A percentile compares a stretch with the other conserved stretches of the same genome.
Evolutionary conservation across 2,113 vertebrate genomes (phyloP).

Genomic region (Bos javanicus): DNA sequence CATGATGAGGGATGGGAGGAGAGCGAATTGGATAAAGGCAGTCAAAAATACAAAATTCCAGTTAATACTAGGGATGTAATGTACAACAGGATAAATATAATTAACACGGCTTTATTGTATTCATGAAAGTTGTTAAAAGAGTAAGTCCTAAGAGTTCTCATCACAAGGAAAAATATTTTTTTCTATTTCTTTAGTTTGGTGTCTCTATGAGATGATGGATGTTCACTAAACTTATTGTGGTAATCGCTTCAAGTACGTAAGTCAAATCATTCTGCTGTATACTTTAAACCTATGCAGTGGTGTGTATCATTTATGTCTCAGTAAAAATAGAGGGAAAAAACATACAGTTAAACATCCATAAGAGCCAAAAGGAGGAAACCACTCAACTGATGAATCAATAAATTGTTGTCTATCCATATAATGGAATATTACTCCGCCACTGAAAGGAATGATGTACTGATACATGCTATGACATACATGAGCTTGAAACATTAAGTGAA

Average conservation of each 20-base stretch:
- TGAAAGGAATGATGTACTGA: not conserved
- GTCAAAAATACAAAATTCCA: not conserved
- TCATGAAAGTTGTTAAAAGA: not conserved
- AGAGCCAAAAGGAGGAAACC: not conserved
- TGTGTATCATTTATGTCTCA: not conserved
- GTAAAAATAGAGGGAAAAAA: not conserved
- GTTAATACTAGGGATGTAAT: not conserved
- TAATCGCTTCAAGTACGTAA: not conserved
- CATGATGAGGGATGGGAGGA: not conserved
- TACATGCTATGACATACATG: too few species aligned
- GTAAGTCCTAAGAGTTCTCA: not conserved
- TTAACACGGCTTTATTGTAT: not conserved
- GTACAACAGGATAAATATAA: not conserved
- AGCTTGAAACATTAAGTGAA: not conserved
- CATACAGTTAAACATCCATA: not conserved
- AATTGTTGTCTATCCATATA: not conserved
- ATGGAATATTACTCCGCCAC: not conserved
- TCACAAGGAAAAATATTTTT: not conserved
- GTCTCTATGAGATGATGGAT: not conserved
- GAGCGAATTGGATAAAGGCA: not conserved
- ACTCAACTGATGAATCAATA: not conserved
- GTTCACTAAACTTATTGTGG: not conserved
- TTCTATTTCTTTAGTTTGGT: not conserved
- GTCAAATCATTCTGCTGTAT: not conserved
- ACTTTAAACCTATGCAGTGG: too few species aligned